Evolutionary conservation across 2,888 invertebrate genomes (phyloP), one percentile per base, ranked within the genome.

Genomic region (Rhynchonema sp.): DNA sequence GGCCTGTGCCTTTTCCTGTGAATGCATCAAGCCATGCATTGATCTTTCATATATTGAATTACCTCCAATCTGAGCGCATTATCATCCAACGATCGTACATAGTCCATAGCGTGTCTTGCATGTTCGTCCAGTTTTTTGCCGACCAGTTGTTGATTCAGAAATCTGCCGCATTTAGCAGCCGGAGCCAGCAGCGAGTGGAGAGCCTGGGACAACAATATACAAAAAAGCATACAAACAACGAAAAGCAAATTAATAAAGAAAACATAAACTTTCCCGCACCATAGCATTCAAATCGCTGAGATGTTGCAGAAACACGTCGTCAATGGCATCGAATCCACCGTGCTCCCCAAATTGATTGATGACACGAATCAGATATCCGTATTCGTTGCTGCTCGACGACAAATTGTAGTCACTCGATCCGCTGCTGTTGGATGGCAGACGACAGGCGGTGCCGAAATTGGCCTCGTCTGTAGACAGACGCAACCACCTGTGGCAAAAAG

Each of bases 341-440:
- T 73, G 71, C 58, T 70, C 67, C 1, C 74, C 76, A 73, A 77
- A 78, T 73, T 74, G 69, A 63, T 78, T 77, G 28, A 78, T 72
- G 13, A 77, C 68, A 65, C 75, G 73, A 25, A 75, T 73, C 54
- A 78, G 68, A 76, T 75, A 76, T 6, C 76, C 77, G 71, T 73
- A 49, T 3, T 49, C 49, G 49, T 3, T n/a, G n/a, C 13, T n/a
- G 20, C 71, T 60, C 3, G 9, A 13, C 38, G 20, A 38, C 20
- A 13, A 13, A n/a, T n/a, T n/a, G n/a, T n/a, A n/a, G 38, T 38
- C 38, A 17, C 38, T 13, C 38, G 38, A 38, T n/a, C n/a, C n/a
- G n/a, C n/a, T n/a, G n/a, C n/a, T n/a, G n/a, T n/a, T n/a, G n/a
- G n/a, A n/a, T n/a, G n/a, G n/a, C 38, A 38, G 17, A 38, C 38